Conservation (phyloP, 2,888 invertebrate species). For the Eristalis intricaria region DNA sequence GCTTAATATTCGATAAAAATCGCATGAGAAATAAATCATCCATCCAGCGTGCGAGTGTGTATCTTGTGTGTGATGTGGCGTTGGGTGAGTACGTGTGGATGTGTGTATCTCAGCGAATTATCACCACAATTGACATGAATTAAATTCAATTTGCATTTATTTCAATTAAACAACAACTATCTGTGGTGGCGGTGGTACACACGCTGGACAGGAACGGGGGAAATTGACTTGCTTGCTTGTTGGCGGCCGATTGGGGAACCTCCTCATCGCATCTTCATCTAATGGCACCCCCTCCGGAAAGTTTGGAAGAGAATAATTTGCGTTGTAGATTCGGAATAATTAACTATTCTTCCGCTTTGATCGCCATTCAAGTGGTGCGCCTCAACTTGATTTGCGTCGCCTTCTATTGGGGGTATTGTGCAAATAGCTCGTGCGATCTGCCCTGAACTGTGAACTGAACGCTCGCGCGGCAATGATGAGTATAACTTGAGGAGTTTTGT, state of each 20-base stretch:
- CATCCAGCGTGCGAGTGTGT: not conserved
- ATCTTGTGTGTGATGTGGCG: not conserved
- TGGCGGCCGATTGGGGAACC: no score
- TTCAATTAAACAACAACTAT: constrained; percentile 39
- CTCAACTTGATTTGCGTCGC: constrained; percentile 24
- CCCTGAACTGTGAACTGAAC: constrained; percentile 7
- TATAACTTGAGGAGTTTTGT: not conserved
- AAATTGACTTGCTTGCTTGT: not conserved
- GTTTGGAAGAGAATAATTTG: constrained; percentile 38
- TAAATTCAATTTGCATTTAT: constrained; percentile 59
- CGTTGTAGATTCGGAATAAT: constrained; percentile 48
- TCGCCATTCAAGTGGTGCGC: constrained; percentile 36
- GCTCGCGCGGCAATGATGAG: not conserved
- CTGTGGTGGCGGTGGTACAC: not conserved
- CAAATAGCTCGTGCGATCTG: constrained; percentile 30
- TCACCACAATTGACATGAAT: constrained; percentile 41
- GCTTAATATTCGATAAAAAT: constrained; percentile 27
- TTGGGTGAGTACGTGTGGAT: not conserved
- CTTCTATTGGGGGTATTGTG: constrained; percentile 18
- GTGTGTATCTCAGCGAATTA: constrained; percentile 1
- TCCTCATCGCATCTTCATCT: not conserved
- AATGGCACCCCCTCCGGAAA: constrained; percentile 23
- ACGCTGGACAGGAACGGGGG: not conserved
- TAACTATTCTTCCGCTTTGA: constrained; percentile 56
- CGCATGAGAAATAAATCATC: constrained; percentile 28